Percentiles rank a stretch among this genome's conserved stretches.
Conservation (phyloP, 1,140 invertebrate species). For the Eueides isabella region DNA sequence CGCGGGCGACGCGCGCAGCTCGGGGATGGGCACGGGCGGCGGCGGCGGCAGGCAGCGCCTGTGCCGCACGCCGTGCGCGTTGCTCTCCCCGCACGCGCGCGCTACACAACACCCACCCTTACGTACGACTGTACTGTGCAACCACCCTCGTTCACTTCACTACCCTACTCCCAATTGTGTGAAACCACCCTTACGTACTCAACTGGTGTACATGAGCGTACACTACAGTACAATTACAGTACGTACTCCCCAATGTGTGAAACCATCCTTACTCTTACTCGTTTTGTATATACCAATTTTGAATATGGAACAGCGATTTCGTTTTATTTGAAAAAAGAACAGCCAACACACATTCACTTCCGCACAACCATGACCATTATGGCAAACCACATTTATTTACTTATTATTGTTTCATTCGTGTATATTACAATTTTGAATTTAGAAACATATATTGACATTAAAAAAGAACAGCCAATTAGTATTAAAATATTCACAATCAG, state of each 20-base stretch:
- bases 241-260: too few relatives aligned
- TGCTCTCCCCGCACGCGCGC: constrained; percentile 83
- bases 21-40: constrained; percentile 89
- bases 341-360: background rate
- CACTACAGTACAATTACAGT: too few relatives aligned
- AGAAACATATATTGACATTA: background rate
- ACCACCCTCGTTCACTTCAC: too few relatives aligned
- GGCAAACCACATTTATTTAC: background rate
- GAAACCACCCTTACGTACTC: too few relatives aligned
- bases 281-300: background rate
- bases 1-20: constrained; percentile 88
- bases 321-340: background rate
- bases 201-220: too few relatives aligned
- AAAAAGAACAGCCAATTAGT: constrained; percentile 25
- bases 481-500: constrained; percentile 6
- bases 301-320: background rate
- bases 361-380: too few relatives aligned
- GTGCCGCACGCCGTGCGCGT: constrained; percentile 92
- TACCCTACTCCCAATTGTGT: too few relatives aligned
- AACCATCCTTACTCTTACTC: too few relatives aligned
- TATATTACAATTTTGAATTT: background rate
- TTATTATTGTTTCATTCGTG: background rate
- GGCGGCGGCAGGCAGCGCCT: constrained; percentile 90
- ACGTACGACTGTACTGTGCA: constrained; percentile 15
- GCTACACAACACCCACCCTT: constrained; percentile 43